These are phyloP conservation scores for Drosophila yakuba DNA, from an alignment of 1,140 invertebrate genomes.

Conservation along the genomic window DNA sequence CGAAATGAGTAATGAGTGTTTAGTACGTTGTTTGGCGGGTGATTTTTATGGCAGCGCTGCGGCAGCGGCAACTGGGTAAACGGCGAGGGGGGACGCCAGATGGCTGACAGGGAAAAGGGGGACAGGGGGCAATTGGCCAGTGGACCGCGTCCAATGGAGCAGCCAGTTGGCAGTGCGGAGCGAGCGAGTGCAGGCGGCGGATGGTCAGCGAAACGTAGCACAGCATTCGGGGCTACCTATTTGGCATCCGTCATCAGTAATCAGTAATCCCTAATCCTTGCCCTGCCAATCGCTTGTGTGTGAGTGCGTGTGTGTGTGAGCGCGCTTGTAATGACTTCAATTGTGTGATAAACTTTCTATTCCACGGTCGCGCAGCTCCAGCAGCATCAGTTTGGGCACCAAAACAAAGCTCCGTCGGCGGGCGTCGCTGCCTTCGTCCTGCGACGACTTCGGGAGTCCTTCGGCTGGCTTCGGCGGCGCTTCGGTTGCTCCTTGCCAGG, in stretches of 20 bases:
- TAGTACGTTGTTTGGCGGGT: conserved; percentile 57
- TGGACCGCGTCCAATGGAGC: not conserved
- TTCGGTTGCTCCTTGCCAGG: conserved; percentile 41
- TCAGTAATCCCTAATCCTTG: not conserved
- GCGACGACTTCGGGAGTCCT: conserved; percentile 32
- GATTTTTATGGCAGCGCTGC: conserved; percentile 43
- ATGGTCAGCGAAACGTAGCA: conserved; percentile 49
- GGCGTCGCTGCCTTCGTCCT: conserved; percentile 27
- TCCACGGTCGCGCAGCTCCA: conserved; percentile 37
- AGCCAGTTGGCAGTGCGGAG: conserved; percentile 1
- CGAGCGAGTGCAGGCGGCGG: conserved; percentile 5
- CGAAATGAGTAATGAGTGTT: conserved; percentile 63
- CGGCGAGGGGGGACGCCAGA: not conserved
- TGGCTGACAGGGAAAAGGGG: conserved; percentile 5
- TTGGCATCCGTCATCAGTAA: conserved; percentile 3
- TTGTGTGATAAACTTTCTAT: conserved; percentile 79
- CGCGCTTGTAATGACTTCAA: conserved; percentile 57
- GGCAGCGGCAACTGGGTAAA: not conserved
- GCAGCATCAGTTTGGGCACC: conserved; percentile 23
- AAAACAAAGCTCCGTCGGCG: conserved; percentile 49
- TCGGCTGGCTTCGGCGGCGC: conserved; percentile 50
- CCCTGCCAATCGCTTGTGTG: not conserved
- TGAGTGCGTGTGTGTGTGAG: conserved; percentile 1
- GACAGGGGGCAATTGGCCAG: not conserved
- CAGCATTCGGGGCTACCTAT: conserved; percentile 57